These are phyloP conservation scores for Diaperis boleti DNA, from an alignment of 2,888 invertebrate genomes.

Conservation along the genomic window DNA sequence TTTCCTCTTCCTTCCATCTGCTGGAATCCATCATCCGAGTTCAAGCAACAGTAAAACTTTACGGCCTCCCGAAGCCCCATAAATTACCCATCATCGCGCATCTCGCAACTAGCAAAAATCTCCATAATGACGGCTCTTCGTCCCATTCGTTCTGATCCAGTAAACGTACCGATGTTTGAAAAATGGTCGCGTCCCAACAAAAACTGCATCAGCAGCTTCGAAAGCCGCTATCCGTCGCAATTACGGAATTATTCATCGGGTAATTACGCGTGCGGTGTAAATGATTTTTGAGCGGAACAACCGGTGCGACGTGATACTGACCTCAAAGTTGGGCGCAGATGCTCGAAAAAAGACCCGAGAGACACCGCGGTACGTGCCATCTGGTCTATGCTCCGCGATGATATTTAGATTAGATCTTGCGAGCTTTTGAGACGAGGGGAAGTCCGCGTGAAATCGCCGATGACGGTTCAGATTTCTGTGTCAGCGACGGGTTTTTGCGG, in stretches of 20 bases:
- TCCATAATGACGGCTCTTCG: conserved; percentile 3
- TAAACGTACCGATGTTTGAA: conserved; percentile 15
- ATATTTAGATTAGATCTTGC: conserved; percentile 8
- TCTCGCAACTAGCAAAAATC: conserved; percentile 17
- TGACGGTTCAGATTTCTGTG: background rate
- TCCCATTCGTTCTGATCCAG: conserved; percentile 22
- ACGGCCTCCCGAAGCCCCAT: conserved; percentile 22
- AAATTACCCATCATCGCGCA: conserved; percentile 20
- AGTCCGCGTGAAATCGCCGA: background rate
- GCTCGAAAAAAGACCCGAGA: background rate
- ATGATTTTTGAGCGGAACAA: conserved; percentile 7
- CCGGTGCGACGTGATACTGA: conserved; percentile 1
- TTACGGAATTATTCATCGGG: conserved; percentile 11
- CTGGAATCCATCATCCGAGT: conserved; percentile 23
- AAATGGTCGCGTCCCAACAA: conserved; percentile 3
- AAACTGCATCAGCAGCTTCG: conserved; percentile 1
- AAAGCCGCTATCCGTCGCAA: conserved; percentile 7
- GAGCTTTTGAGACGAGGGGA: background rate
- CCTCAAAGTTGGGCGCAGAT: conserved; percentile 7
- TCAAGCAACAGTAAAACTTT: conserved; percentile 35
- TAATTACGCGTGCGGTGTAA: conserved; percentile 12
- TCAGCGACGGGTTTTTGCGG: conserved; percentile 2
- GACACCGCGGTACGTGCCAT: background rate
- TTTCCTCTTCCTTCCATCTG: conserved; percentile 34
- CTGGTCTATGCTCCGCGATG: background rate